phyloP scores from a whole-genome alignment of 1,140 invertebrate genomes.

The Parasteatoda tepidariorum region DNA sequence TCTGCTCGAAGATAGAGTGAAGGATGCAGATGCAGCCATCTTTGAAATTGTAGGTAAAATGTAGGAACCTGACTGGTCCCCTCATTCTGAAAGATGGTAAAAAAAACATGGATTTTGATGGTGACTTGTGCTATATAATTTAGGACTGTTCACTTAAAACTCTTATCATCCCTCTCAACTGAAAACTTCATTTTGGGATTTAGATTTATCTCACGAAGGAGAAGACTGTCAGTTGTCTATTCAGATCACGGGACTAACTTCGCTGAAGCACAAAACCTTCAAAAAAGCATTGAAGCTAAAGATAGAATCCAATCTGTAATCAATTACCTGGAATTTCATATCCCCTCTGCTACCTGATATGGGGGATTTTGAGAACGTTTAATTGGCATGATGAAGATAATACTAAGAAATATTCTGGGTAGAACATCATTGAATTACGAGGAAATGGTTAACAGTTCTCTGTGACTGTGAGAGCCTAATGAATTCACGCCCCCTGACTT shows the following conservation, averaged over 20 bases:
- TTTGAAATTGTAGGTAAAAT: too few species aligned
- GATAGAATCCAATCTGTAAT: neutral
- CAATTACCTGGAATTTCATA: neutral
- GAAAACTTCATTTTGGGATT: constrained; percentile 64
- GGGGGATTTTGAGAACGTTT: neutral
- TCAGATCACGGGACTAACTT: neutral
- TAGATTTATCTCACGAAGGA: constrained; percentile 68
- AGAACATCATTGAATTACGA: too few species aligned
- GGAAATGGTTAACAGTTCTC: too few species aligned
- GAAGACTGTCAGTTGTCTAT: neutral
- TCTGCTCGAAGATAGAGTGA: neutral
- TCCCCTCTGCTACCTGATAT: neutral
- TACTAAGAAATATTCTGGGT: too few species aligned
- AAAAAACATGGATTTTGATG: too few species aligned
- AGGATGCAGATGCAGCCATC: neutral
- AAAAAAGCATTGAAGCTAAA: neutral
- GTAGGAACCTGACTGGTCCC: constrained; percentile 1
- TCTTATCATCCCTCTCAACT: too few species aligned
- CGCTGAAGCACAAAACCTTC: neutral
- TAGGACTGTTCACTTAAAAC: too few species aligned
- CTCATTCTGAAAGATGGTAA: too few species aligned
- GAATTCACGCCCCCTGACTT: too few species aligned
- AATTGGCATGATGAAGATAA: too few species aligned
- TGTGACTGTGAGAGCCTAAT: too few species aligned
- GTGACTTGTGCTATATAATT: constrained; percentile 70